These are phyloP conservation scores for Rhynchomys soricoides DNA, from an alignment of 2,113 vertebrate species.

Conservation along the genomic window DNA sequence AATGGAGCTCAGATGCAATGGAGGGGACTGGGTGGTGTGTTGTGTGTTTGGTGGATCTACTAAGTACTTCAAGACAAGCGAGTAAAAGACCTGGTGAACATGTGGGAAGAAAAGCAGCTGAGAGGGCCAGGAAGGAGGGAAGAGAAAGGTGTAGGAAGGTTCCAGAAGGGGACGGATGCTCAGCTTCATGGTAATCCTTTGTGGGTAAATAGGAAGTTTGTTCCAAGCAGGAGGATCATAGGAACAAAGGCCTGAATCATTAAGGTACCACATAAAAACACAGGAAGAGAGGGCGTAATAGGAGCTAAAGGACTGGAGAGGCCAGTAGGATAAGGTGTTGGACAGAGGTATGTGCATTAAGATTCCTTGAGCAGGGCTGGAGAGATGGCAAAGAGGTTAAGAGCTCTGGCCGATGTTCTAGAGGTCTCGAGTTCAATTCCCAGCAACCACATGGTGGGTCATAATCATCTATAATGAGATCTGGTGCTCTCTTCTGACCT, in stretches of 20 bases:
- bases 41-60: not conserved
- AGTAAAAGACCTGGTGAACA: not conserved
- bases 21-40: not conserved
- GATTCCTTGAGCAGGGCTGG: not conserved
- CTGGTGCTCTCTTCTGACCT: no score
- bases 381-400: no score
- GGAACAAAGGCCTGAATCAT: not conserved
- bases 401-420: no score
- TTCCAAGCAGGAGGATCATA: not conserved
- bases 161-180: not conserved
- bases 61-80: not conserved
- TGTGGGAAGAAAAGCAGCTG: not conserved
- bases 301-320: no score
- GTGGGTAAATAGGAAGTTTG: not conserved
- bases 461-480: no score
- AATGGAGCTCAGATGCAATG: not conserved
- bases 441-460: no score
- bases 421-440: no score
- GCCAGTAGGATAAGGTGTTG: not conserved
- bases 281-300: not conserved
- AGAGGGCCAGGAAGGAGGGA: rapidly evolving
- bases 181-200: not conserved
- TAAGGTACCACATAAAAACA: not conserved
- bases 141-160: not conserved
- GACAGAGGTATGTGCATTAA: not conserved